Conservation (phyloP, 2,113 vertebrate genomes). For the Acrocephalus arundinaceus region DNA sequence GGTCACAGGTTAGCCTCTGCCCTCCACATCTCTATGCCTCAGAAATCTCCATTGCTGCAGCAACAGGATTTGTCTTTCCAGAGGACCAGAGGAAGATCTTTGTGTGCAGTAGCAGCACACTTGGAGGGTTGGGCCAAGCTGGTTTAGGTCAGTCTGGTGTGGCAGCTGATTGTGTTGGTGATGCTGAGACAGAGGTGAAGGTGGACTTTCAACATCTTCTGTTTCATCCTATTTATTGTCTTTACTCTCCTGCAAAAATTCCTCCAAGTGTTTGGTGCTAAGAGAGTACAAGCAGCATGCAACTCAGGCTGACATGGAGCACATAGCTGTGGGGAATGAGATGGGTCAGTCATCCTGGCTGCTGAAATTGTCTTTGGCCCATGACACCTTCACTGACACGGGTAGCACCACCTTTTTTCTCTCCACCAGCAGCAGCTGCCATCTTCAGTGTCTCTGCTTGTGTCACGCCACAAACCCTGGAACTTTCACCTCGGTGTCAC, state of each 20-base stretch:
- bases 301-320: fast-evolving
- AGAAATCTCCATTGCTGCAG: fast-evolving
- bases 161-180: background rate
- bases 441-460: fast-evolving
- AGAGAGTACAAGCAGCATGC: background rate
- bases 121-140: background rate
- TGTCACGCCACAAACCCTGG: fast-evolving
- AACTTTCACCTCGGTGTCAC: fast-evolving
- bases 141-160: fast-evolving
- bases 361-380: background rate
- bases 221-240: background rate
- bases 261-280: background rate
- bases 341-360: background rate
- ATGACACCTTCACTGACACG: background rate
- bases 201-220: background rate
- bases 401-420: background rate
- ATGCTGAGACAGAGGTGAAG: background rate
- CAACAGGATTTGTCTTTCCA: background rate
- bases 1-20: background rate
- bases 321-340: fast-evolving
- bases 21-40: background rate
- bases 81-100: background rate
- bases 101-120: fast-evolving
- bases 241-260: background rate
- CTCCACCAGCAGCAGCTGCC: background rate